A percentile compares a stretch with the other conserved stretches of the same genome.
Conservation (phyloP, 1,140 invertebrate genomes). For the Latrodectus geometricus region DNA sequence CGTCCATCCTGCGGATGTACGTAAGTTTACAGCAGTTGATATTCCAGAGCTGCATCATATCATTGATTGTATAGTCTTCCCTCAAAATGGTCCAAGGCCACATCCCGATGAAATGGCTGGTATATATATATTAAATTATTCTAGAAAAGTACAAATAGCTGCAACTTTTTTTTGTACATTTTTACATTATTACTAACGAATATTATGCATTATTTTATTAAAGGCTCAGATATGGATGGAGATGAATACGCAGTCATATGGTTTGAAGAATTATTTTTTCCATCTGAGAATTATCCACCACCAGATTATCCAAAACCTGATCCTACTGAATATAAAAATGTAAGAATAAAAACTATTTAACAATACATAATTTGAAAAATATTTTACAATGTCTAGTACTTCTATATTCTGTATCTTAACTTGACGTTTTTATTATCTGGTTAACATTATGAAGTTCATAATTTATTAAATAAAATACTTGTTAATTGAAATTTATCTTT, state of each 20-base stretch:
- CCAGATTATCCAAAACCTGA: slow-evolving; percentile 7
- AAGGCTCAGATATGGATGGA: slow-evolving; percentile 64
- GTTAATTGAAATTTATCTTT: too few relatives aligned
- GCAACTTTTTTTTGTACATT: too few relatives aligned
- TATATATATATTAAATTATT: neutral
- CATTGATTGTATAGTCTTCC: slow-evolving; percentile 63
- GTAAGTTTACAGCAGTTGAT: slow-evolving; percentile 62
- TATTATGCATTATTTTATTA: neutral
- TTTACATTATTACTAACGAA: too few relatives aligned
- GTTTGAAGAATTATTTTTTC: slow-evolving; percentile 56
- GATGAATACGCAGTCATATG: slow-evolving; percentile 64
- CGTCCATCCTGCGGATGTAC: slow-evolving; percentile 61
- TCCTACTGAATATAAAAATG: too few relatives aligned
- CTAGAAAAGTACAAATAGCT: too few relatives aligned
- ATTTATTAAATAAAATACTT: too few relatives aligned
- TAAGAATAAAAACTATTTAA: too few relatives aligned
- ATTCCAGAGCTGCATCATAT: slow-evolving; percentile 58
- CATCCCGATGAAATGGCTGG: slow-evolving; percentile 64
- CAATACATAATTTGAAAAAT: too few relatives aligned
- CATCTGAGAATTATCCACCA: neutral
- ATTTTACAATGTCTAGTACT: too few relatives aligned
- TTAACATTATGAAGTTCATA: too few relatives aligned
- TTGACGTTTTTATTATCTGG: too few relatives aligned
- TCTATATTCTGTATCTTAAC: too few relatives aligned
- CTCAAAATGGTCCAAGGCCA: slow-evolving; percentile 57